Evolutionary conservation across 2,797 vertebrate genomes (phyloP).

Genomic region (Choloepus didactylus): DNA sequence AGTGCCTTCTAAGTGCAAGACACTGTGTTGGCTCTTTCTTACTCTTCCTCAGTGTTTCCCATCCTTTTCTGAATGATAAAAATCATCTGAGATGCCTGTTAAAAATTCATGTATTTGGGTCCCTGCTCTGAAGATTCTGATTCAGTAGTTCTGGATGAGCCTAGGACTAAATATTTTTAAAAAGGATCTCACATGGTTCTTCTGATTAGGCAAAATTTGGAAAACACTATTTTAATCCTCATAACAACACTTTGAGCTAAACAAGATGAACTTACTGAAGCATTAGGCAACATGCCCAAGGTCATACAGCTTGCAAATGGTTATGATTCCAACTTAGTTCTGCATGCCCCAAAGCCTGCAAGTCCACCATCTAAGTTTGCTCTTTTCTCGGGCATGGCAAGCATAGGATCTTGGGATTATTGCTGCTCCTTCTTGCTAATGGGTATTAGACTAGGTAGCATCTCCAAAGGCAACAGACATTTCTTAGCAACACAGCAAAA

Average conservation of each 20-base stretch:
- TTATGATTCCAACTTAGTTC: background rate
- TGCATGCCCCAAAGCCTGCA: background rate
- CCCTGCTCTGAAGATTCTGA: background rate
- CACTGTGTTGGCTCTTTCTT: background rate
- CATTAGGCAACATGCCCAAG: background rate
- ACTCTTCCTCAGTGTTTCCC: background rate
- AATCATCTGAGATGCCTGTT: background rate
- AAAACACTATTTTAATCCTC: background rate
- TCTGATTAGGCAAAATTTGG: background rate
- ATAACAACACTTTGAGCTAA: background rate
- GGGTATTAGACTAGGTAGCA: background rate
- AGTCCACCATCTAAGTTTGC: background rate
- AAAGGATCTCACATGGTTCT: background rate
- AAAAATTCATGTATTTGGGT: background rate
- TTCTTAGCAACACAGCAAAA: slow-evolving; percentile 29
- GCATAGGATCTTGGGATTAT: background rate
- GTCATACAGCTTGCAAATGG: background rate
- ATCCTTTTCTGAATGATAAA: background rate
- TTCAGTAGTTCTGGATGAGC: background rate
- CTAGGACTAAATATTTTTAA: background rate
- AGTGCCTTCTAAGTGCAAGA: background rate
- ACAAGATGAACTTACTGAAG: background rate
- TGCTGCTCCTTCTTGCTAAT: background rate
- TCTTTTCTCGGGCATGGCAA: background rate
- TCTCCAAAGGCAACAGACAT: background rate